Conservation (phyloP, 2,888 invertebrate genomes). For the Parnassius apollo region DNA sequence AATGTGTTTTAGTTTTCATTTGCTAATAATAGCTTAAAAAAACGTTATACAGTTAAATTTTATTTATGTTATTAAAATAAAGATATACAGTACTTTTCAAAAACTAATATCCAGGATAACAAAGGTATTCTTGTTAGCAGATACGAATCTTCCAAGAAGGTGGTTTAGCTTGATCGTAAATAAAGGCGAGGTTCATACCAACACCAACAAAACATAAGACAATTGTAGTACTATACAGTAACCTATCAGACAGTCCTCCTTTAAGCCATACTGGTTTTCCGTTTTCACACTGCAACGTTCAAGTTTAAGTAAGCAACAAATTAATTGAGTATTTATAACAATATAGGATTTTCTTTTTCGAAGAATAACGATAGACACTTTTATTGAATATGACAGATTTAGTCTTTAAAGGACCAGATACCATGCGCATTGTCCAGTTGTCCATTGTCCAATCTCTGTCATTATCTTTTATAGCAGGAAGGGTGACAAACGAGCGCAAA, state of each 20-base stretch:
- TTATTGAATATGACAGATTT: too few relatives aligned
- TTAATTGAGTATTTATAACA: slow-evolving; percentile 2
- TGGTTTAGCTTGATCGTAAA: slow-evolving; percentile 45
- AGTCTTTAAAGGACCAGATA: too few relatives aligned
- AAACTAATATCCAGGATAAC: neutral
- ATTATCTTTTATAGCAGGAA: too few relatives aligned
- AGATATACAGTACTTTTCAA: neutral
- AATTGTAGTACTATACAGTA: slow-evolving; percentile 44
- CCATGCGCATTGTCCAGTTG: too few relatives aligned
- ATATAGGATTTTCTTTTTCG: too few relatives aligned
- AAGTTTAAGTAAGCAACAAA: neutral
- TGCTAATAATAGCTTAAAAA: too few relatives aligned
- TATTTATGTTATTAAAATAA: neutral
- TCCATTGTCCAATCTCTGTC: too few relatives aligned
- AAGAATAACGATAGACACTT: too few relatives aligned
- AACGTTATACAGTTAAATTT: too few relatives aligned
- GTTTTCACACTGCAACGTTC: slow-evolving; percentile 47
- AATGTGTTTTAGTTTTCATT: too few relatives aligned
- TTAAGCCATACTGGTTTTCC: slow-evolving; percentile 56
- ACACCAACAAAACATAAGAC: slow-evolving; percentile 36
- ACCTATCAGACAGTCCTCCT: slow-evolving; percentile 48
- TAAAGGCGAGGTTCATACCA: slow-evolving; percentile 27
- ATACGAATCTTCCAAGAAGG: slow-evolving; percentile 37
- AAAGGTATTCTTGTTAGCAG: slow-evolving; percentile 8
- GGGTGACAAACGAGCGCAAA: too few relatives aligned